Evolutionary conservation across 1,140 invertebrate genomes (phyloP), one percentile per base, ranked within the genome.

Genomic region (Mizuhopecten yessoensis): DNA sequence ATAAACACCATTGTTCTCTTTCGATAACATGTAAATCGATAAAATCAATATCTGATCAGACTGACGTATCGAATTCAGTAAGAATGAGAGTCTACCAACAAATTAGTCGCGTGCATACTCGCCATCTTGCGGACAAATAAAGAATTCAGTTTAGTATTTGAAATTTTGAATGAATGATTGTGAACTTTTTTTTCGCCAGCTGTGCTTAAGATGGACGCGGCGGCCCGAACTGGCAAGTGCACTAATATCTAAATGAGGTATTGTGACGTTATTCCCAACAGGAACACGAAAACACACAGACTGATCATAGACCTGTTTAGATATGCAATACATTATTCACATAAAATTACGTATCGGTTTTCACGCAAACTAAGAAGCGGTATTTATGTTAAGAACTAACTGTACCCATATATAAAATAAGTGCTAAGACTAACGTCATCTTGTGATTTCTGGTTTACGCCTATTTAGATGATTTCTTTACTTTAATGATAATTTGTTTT

Each of bases 21-120:
- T 75, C 57, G 57, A 75, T 75, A 75, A 75, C 57, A 75, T 75
- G 57, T n/a, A 75, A 75, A 29, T 75, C 57, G n/a, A 75, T 75
- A 75, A 75, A 75, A 75, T 75, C 57, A 75, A 75, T 75, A 29
- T 75, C 57, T 75, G 57, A 75, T 75, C 57, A 29, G 57, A 17
- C 57, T 75, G 57, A 29, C 23, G 57, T 75, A 75, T 75, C 57
- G 17, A 29, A 29, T 75, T n/a, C 1, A 1, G 5, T 57, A n/a
- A 57, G 45, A 57, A 57, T 57, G 13, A 57, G 17, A 23, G 45
- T 57, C n/a, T 23, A 49, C 45, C 45, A 2, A 7, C 23, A 75
- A 75, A 75, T 75, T 17, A 75, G 57, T 75, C 57, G 57, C 57
- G 57, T 75, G 57, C 57, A 75, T 3, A 29, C 29, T 7, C 57